A percentile compares a stretch with the other conserved stretches of the same genome.
Evolutionary conservation across 2,113 vertebrate species (phyloP).

Genomic region (Peromyscus polionotus): DNA sequence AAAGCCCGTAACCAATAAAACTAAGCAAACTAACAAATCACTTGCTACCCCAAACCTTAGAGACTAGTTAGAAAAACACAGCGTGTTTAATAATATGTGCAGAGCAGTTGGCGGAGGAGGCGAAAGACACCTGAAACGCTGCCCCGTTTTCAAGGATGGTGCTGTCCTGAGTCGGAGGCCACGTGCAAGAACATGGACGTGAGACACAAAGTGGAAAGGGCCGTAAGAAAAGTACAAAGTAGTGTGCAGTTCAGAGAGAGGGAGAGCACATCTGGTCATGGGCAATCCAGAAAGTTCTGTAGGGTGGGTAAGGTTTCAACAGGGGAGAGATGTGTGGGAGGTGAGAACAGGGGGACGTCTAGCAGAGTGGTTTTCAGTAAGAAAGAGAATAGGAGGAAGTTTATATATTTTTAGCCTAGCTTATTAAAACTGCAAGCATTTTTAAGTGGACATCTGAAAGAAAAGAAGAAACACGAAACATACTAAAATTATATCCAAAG

Average conservation of each 20-base stretch:
- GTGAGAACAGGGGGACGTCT: neutral
- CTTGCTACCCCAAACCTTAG: neutral
- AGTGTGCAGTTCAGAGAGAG: neutral
- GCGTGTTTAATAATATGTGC: neutral
- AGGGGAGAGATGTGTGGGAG: neutral
- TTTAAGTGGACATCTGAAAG: neutral
- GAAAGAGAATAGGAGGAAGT: neutral
- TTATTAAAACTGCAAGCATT: slow-evolving; percentile 27
- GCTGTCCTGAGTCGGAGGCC: neutral
- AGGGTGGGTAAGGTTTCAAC: slow-evolving; percentile 23
- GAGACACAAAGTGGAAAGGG: neutral
- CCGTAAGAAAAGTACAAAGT: neutral
- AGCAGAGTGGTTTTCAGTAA: neutral
- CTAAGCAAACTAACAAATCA: neutral
- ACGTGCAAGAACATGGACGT: neutral
- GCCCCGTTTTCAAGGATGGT: neutral
- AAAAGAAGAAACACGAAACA: slow-evolving; percentile 36
- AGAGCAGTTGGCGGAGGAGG: neutral
- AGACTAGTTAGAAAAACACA: neutral
- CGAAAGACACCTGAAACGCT: neutral
- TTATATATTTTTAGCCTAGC: slow-evolving; percentile 6
- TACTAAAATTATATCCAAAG: slow-evolving; percentile 47
- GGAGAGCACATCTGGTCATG: slow-evolving; percentile 12
- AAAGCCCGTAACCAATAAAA: neutral
- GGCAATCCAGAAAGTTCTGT: slow-evolving; percentile 20